Evolutionary conservation across 1,140 invertebrate genomes (phyloP), one percentile per base, ranked within the genome.

Genomic region (Wasmannia auropunctata): DNA sequence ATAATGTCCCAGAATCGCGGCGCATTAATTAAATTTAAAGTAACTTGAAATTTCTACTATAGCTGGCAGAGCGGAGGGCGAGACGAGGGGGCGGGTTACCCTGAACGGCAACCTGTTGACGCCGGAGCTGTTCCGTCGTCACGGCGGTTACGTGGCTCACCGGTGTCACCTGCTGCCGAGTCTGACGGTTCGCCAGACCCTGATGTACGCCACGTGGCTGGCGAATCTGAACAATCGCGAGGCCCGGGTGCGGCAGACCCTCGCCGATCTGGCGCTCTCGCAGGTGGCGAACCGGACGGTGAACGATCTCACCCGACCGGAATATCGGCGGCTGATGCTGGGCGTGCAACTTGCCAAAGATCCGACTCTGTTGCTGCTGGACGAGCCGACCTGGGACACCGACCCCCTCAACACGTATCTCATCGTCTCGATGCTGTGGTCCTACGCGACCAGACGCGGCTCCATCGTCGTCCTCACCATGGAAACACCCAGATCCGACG

Each of bases 331-430:
- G 87, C 93, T 99, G 1, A 97, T 98, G 87, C 97, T 99, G 81
- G 98, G 98, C 2, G 96, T 98, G 5, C 98, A 99, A 91, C 95
- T 99, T 1, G 97, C 99, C 14, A 97, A 98, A 94, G 98, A 99
- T 95, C 98, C 98, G 81, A 96, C 96, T 5, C 96, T 99, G 86
- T 94, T 99, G 0, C 95, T 99, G 0, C 94, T 99, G 62, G 98
- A 99, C 92, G 98, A 99, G 92, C 98, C 98, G 0, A 99, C 98
- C 0, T 98, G 97, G 96, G 98, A 98, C 87, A 95, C 99, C 60
- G 98, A 99, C 95, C 98, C 98, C 0, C 93, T 99, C 11, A 98
- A 98, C 88, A 98, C 98, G 1, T 99, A 99, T 93, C 96, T 99
- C 56, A 97, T 99, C 3, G 97, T 99, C 28, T 99, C 98, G 0